Evolutionary conservation across 2,888 invertebrate genomes (phyloP).

Genomic region (Camponotus fellah): DNA sequence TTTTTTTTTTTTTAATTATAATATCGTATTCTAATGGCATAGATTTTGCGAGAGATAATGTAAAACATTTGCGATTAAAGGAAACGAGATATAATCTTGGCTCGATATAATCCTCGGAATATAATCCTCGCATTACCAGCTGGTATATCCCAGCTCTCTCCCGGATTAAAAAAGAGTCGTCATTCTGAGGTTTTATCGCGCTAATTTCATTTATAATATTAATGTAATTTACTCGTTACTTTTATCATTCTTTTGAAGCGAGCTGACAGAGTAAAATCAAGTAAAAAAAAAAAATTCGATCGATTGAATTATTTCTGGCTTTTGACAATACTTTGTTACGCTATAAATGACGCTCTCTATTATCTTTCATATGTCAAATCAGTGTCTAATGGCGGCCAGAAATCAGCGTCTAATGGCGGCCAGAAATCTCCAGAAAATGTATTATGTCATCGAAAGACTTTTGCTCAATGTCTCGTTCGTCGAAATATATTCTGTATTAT

Average conservation of each 20-base stretch:
- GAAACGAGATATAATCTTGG: conserved; percentile 35
- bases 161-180: conserved; percentile 25
- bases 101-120: conserved; percentile 32
- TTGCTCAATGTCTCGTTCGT: neutral
- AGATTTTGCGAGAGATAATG: conserved; percentile 11
- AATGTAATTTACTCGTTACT: neutral
- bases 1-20: neutral
- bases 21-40: neutral
- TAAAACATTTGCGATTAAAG: conserved; percentile 38
- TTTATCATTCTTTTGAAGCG: neutral
- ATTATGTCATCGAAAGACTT: neutral
- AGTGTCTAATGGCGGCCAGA: neutral
- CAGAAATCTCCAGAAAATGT: neutral
- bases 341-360: conserved; percentile 12
- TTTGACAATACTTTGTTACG: neutral
- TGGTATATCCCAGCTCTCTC: neutral
- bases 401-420: conserved; percentile 4
- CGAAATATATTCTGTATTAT: neutral
- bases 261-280: neutral
- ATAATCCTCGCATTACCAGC: conserved; percentile 42
- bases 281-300: neutral
- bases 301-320: neutral
- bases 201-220: conserved; percentile 20
- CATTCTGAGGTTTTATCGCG: conserved; percentile 6
- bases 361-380: conserved; percentile 6